Evolutionary conservation across 2,888 invertebrate genomes (phyloP), one percentile per base, ranked within the genome.

Genomic region (Tetropium fuscum): DNA sequence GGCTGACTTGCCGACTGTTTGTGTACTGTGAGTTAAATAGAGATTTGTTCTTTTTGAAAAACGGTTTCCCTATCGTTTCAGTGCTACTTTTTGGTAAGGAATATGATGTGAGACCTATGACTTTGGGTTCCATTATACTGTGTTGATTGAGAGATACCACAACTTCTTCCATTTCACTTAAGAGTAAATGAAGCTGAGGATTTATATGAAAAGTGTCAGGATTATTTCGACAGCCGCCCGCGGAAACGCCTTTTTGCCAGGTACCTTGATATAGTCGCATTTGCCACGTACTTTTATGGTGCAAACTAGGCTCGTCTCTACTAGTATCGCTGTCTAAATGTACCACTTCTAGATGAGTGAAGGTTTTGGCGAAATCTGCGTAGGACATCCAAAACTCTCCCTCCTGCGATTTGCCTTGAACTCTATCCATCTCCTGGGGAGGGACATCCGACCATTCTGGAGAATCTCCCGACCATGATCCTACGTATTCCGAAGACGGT

Each of bases 121-220:
- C 94, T 84, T 95, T 94, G 7, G 95, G 95, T 79, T 95, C 95
- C 86, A 95, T 91, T 48, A 95, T 92, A 63, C 93, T 92, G 80
- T 95, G 94, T 76, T 95, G 95, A 79, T 93, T 93, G 7, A 96
- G 82, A 0, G 94, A 94, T 47, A 96, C 89, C 8, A 95, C 88
- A 1, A 94, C 89, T 80, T 92, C 92, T 75, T 92, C 92, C 83
- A 88, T 87, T 77, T 94, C 94, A 71, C 88, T 89, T 20, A 95
- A 80, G 40, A 89, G 86, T 41, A 96, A 79, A 74, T 95, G 90
- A 32, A 96, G 84, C 83, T 96, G 95, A 0, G 96, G 96, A 81
- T 96, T 96, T 77, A 95, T 93, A 80, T 95, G 95, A 80, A 96
- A 95, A 32, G 94, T 94, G 77, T 95, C 93, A 87, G 89, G 90